A percentile compares a stretch with the other conserved stretches of the same genome.
These are phyloP conservation scores for Leptopilina clavipes DNA, from an alignment of 1,140 invertebrate genomes.

Conservation along the genomic window DNA sequence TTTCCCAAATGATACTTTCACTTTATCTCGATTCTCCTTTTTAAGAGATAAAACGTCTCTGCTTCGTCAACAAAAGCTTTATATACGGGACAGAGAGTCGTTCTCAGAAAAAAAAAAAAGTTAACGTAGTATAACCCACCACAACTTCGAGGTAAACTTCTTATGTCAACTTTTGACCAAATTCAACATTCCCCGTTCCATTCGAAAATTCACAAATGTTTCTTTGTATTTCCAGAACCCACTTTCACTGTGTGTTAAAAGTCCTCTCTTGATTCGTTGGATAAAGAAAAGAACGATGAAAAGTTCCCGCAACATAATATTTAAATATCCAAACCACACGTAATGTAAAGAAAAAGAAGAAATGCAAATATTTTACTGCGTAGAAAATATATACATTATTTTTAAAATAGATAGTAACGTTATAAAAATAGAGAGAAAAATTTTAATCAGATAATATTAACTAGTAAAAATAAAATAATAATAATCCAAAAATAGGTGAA, in stretches of 20 bases:
- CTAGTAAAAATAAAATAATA: no score
- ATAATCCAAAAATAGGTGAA: no score
- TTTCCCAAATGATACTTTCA: no score
- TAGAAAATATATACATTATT: no score
- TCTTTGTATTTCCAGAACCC: background rate
- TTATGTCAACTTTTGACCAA: conserved; percentile 13
- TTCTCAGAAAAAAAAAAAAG: background rate
- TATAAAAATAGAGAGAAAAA: no score
- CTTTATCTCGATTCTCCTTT: no score
- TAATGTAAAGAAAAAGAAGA: no score
- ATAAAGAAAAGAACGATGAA: background rate
- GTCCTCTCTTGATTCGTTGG: background rate
- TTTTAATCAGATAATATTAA: no score
- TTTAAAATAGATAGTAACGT: no score
- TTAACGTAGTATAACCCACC: background rate
- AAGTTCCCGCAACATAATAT: background rate
- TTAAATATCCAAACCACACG: no score
- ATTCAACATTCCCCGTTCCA: background rate
- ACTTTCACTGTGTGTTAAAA: background rate
- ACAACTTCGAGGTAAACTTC: background rate
- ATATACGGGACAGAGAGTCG: background rate
- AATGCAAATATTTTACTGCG: no score
- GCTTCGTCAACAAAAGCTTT: background rate
- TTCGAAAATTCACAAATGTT: background rate
- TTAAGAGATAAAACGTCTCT: background rate